Percentiles rank a stretch among this genome's conserved stretches.
phyloP scores from a whole-genome alignment of 2,113 vertebrate genomes.

The Jacana jacana region DNA sequence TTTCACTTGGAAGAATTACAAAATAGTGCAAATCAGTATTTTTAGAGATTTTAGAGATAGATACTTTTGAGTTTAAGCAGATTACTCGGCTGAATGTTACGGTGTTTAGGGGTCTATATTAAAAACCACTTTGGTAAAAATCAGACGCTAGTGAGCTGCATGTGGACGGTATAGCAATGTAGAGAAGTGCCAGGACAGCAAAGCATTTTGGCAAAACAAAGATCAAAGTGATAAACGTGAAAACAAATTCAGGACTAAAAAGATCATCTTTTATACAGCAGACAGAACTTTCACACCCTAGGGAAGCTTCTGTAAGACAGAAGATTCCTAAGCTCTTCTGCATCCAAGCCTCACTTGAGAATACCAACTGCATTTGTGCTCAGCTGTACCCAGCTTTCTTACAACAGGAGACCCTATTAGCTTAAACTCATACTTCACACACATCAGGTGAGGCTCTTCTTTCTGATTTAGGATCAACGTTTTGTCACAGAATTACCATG shows the following conservation, averaged over 20 bases:
- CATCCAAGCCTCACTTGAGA: not conserved
- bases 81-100: not conserved
- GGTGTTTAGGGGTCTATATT: not conserved
- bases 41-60: too few relatives aligned
- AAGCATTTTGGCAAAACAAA: not conserved
- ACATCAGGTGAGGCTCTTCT: not conserved
- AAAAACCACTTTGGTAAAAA: not conserved
- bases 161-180: not conserved
- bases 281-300: not conserved
- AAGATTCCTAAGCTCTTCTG: not conserved
- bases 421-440: not conserved
- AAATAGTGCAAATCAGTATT: not conserved
- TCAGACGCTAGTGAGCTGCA: not conserved
- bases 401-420: not conserved
- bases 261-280: not conserved
- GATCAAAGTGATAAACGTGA: not conserved
- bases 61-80: not conserved
- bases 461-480: not conserved
- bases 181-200: not conserved
- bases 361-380: not conserved
- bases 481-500: not conserved
- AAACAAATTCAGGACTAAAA: not conserved
- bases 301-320: not conserved
- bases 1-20: not conserved
- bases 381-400: not conserved